phyloP scores from a whole-genome alignment of 2,797 vertebrate species.

The Acanthis flammea region DNA sequence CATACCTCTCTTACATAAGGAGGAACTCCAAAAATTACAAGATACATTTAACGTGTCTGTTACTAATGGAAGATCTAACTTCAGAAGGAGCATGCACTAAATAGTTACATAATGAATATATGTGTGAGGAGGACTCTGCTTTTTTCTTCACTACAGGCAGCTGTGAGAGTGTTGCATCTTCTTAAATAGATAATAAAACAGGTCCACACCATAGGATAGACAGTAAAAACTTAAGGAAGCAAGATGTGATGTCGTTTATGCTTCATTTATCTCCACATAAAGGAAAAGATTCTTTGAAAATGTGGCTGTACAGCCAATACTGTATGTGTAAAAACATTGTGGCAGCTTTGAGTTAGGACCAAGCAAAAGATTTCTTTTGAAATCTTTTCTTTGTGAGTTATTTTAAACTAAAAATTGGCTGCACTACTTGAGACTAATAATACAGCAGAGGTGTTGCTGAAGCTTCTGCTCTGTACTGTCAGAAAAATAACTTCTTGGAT shows the following conservation, averaged over 20 bases:
- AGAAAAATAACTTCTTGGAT: background rate
- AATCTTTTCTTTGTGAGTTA: background rate
- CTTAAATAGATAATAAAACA: background rate
- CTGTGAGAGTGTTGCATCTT: background rate
- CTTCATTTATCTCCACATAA: background rate
- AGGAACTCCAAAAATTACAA: background rate
- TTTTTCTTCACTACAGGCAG: background rate
- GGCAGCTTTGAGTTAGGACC: background rate
- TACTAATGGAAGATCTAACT: background rate
- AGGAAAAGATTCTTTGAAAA: background rate
- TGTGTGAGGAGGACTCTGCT: background rate
- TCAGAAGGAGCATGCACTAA: background rate
- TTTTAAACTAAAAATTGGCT: background rate
- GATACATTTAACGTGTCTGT: background rate
- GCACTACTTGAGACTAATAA: background rate
- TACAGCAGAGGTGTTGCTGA: background rate
- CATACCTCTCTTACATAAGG: background rate
- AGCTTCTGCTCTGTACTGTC: background rate
- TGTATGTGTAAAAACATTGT: background rate
- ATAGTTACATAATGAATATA: background rate
- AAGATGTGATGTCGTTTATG: background rate
- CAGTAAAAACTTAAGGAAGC: background rate
- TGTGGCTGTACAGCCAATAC: rapidly evolving
- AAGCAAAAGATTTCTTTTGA: background rate
- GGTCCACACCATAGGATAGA: background rate